A percentile compares a stretch with the other conserved stretches of the same genome.
Evolutionary conservation across 2,113 vertebrate genomes (phyloP).

Genomic region (Shinisaurus crocodilurus): DNA sequence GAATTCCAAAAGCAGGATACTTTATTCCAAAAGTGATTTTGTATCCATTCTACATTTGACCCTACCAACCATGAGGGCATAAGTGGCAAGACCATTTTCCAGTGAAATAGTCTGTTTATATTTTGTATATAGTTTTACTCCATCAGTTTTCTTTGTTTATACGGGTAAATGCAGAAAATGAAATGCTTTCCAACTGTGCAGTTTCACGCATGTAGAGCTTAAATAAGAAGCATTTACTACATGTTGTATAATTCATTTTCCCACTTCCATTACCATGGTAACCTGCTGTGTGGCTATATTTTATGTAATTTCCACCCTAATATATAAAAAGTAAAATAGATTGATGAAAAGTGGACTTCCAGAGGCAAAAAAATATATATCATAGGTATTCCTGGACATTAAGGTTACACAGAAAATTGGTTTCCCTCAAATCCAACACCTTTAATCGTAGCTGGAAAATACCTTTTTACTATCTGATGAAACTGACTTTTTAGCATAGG

Average conservation of each 20-base stretch:
- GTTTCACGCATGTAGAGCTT: slow-evolving; percentile 18
- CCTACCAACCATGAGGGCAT: not conserved
- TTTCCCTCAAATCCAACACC: slow-evolving; percentile 10
- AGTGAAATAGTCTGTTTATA: not conserved
- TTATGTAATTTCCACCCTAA: slow-evolving; percentile 23
- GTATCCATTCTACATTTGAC: not conserved
- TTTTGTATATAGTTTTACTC: not conserved
- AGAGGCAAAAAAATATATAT: not conserved
- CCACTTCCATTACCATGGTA: slow-evolving; percentile 19
- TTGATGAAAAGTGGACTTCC: slow-evolving; percentile 12
- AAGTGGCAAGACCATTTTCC: not conserved
- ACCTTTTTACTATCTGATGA: slow-evolving; percentile 15
- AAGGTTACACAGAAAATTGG: not conserved
- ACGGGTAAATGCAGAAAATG: not conserved
- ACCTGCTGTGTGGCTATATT: slow-evolving; percentile 30
- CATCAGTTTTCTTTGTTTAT: not conserved
- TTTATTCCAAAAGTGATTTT: not conserved
- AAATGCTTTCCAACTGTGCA: slow-evolving; percentile 17
- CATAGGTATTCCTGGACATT: not conserved
- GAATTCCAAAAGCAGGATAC: too few species aligned
- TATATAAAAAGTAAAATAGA: slow-evolving; percentile 15
- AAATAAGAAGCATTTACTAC: slow-evolving; percentile 31
- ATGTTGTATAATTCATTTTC: slow-evolving; percentile 39
- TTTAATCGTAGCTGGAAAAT: slow-evolving; percentile 24
- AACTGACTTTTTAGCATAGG: not conserved